phyloP scores from a whole-genome alignment of 1,140 invertebrate genomes.

The Drosophila tropicalis region DNA sequence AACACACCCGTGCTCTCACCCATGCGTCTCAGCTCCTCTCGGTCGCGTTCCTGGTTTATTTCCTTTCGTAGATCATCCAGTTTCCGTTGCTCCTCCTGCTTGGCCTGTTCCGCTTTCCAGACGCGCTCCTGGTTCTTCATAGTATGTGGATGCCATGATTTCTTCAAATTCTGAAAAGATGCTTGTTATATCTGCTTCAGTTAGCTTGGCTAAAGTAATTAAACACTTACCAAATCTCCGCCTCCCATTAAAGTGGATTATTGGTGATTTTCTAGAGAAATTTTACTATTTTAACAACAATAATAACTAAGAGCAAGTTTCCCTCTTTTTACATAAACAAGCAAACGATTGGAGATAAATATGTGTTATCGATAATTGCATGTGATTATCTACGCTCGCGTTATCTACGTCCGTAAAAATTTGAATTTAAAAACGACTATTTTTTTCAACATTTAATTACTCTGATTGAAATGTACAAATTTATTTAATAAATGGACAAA shows the following conservation, averaged over 20 bases:
- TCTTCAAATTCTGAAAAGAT: slow-evolving; percentile 87
- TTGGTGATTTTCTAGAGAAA: not conserved
- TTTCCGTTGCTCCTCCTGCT: slow-evolving; percentile 87
- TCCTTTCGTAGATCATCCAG: slow-evolving; percentile 88
- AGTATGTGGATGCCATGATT: slow-evolving; percentile 92
- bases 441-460: no score
- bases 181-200: not conserved
- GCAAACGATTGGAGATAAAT: not conserved
- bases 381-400: not conserved
- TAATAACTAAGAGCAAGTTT: slow-evolving; percentile 24
- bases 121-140: slow-evolving; percentile 91
- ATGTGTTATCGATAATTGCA: not conserved
- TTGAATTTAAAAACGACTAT: no score
- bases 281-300: not conserved
- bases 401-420: not conserved
- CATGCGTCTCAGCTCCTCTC: slow-evolving; percentile 87
- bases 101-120: slow-evolving; percentile 90
- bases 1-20: slow-evolving; percentile 86
- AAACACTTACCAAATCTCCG: slow-evolving; percentile 85
- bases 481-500: no score
- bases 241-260: slow-evolving; percentile 83
- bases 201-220: not conserved
- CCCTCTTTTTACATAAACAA: slow-evolving; percentile 26
- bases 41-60: slow-evolving; percentile 87
- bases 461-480: no score